Conservation (phyloP, 2,888 invertebrate species). For the Aethes cnicana region DNA sequence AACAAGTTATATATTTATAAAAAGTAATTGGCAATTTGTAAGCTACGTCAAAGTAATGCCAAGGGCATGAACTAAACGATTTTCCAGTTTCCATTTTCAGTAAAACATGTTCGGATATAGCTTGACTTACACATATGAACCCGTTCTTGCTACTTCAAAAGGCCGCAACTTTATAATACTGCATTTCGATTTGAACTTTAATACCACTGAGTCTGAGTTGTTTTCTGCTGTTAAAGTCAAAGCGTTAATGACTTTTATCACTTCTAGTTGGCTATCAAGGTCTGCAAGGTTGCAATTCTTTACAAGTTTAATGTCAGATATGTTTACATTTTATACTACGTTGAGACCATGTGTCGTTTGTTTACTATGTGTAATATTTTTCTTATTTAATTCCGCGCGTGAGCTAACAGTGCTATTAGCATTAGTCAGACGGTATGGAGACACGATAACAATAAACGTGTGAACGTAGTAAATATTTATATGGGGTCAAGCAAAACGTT, state of each 20-base stretch:
- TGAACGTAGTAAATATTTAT: no score
- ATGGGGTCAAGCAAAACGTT: no score
- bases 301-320: conserved; percentile 74
- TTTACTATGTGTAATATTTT: no score
- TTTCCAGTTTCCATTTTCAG: conserved; percentile 81
- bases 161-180: conserved; percentile 31
- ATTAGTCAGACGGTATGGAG: no score
- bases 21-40: conserved; percentile 37
- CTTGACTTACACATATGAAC: conserved; percentile 49
- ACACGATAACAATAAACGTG: no score
- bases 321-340: conserved; percentile 60
- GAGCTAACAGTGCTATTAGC: no score
- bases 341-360: neutral
- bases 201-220: no score
- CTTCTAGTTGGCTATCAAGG: conserved; percentile 68
- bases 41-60: conserved; percentile 61
- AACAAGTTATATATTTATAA: conserved; percentile 27
- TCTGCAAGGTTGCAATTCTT: conserved; percentile 67
- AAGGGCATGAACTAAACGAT: conserved; percentile 65
- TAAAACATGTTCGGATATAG: conserved; percentile 65
- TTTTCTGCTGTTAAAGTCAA: conserved; percentile 33
- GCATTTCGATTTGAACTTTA: conserved; percentile 34
- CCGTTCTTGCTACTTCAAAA: conserved; percentile 26
- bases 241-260: conserved; percentile 42
- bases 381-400: no score